Evolutionary conservation across 2,797 vertebrate species (phyloP), one percentile per base, ranked within the genome.

Genomic region (Gastrophryne carolinensis): DNA sequence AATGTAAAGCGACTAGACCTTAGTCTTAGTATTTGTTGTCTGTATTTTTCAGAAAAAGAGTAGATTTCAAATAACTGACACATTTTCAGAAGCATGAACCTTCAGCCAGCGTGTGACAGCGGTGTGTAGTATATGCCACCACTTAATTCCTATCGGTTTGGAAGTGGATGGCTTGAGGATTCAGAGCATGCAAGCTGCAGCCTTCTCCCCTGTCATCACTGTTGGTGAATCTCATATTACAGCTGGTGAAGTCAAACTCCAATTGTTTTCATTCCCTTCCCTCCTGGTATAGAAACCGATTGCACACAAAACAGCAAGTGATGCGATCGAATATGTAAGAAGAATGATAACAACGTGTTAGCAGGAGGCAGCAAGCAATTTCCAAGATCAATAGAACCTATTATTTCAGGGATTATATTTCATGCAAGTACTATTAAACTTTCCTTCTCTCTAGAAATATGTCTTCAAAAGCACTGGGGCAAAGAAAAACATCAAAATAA

Each of bases 221-320:
- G 87, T 90, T 93, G 62, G 89, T 89, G 76, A 93, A 92, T 71
- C 85, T 87, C 84, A 90, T 88, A 82, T 82, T 89, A 85, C 89
- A 91, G 84, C 90, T 89, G 29, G 91, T 81, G 81, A 92, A 92
- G 80, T 91, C 91, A n/a, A 90, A 91, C 84, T 87, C 88, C 85
- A 93, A 93, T 58, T 89, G 89, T 84, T 91, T 93, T 84, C 62
- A n/a, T 34, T 37, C 30, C 15, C 50, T 50, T 23, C 15, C 91
- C 88, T 82, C 89, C 93, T 92, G 49, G 41, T 75, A 64, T 24
- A 61, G 67, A 82, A 82, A 80, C 41, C 32, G 53, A 69, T 50
- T 13, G 24, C 29, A 57, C 49, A 57, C 29, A 35, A 71, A 72
- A 37, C 30, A n/a, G 72, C 63, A 49, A 27, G 58, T 4, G 1